phyloP scores from a whole-genome alignment of 2,113 vertebrate species.

The Axis porcinus region DNA sequence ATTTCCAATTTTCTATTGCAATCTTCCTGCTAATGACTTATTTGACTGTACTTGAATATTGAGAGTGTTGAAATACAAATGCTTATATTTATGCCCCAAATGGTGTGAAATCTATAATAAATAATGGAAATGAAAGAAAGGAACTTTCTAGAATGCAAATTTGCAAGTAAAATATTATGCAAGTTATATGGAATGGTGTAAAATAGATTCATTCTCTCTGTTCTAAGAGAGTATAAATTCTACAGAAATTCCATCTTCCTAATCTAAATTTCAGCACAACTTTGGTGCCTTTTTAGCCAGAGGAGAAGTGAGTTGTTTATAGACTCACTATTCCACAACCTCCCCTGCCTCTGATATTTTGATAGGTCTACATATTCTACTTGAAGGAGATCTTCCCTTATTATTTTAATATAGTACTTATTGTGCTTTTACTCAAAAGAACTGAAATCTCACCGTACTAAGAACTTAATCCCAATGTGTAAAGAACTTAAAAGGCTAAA shows the following conservation, averaged over 20 bases:
- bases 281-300: conserved; percentile 5
- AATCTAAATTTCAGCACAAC: neutral
- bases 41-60: conserved; percentile 19
- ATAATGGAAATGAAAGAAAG: neutral
- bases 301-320: neutral
- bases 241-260: neutral
- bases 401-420: neutral
- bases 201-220: neutral
- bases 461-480: neutral
- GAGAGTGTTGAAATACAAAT: neutral
- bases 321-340: neutral
- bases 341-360: neutral
- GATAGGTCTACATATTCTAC: neutral
- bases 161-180: neutral
- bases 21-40: neutral
- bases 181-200: neutral
- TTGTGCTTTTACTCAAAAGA: neutral
- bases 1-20: conserved; percentile 12
- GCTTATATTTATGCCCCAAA: neutral
- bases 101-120: conserved; percentile 28
- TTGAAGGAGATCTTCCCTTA: neutral
- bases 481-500: neutral
- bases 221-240: neutral
- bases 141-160: conserved; percentile 10
- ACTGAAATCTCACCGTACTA: neutral